Evolutionary conservation across 1,140 invertebrate species (phyloP).

Genomic region (Aphis gossypii): DNA sequence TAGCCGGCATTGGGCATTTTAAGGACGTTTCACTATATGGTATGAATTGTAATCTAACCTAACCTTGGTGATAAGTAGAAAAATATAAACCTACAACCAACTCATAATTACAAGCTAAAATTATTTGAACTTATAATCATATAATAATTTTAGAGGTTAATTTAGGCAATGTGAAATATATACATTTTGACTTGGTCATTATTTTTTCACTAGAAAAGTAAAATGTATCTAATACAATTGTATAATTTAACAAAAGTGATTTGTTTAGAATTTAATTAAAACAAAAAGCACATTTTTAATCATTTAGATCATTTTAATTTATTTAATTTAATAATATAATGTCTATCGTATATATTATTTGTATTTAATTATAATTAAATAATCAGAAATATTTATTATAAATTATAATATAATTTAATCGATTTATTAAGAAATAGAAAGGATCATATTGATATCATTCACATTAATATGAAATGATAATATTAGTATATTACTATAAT

Average conservation of each 20-base stretch:
- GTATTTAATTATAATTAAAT: not conserved
- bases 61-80: not conserved
- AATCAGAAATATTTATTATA: not conserved
- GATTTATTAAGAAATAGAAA: too few relatives aligned
- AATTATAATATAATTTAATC: not conserved
- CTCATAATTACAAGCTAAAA: not conserved
- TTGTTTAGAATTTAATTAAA: too few relatives aligned
- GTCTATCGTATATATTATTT: not conserved
- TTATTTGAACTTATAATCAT: not conserved
- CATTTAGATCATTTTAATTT: not conserved
- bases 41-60: not conserved
- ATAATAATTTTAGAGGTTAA: not conserved
- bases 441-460: not conserved
- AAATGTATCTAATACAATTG: not conserved
- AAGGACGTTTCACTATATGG: not conserved
- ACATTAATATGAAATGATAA: not conserved
- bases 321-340: not conserved
- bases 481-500: not conserved
- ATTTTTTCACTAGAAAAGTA: slow-evolving; percentile 3
- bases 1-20: not conserved
- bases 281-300: not conserved
- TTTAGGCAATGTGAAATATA: not conserved
- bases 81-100: not conserved
- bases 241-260: not conserved
- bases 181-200: not conserved